Percentiles rank a stretch among this genome's conserved stretches.
Conservation (phyloP, 2,888 invertebrate genomes). For the Archips crataeganus region DNA sequence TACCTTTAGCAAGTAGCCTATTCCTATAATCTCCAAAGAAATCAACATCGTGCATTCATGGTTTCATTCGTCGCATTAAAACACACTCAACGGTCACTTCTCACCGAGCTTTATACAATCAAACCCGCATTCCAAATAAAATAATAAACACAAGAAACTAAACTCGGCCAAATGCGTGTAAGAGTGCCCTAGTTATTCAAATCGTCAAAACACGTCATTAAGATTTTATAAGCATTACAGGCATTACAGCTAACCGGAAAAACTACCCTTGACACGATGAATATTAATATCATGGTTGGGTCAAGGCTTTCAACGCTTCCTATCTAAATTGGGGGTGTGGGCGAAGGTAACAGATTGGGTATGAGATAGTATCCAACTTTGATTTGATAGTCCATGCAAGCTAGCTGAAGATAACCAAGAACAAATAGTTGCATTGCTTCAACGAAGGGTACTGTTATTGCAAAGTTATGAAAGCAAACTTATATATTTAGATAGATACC, state of each 20-base stretch:
- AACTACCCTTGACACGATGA: slow-evolving; percentile 29
- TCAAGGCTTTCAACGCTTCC: slow-evolving; percentile 20
- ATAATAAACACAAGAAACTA: neutral
- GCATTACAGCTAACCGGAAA: slow-evolving; percentile 3
- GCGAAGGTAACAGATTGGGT: slow-evolving; percentile 10
- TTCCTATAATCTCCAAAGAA: too few species aligned
- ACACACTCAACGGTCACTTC: neutral
- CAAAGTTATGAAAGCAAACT: too few species aligned
- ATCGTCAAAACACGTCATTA: slow-evolving; percentile 2
- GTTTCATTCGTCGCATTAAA: neutral
- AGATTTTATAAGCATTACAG: slow-evolving; percentile 13
- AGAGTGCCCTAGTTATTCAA: slow-evolving; percentile 18
- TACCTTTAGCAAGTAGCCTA: too few species aligned
- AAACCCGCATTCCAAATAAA: slow-evolving; percentile 1
- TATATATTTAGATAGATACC: too few species aligned
- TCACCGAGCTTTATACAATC: neutral
- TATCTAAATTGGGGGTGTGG: neutral
- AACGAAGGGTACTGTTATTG: neutral
- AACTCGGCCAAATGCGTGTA: neutral
- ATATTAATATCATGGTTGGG: slow-evolving; percentile 19
- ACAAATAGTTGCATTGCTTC: neutral
- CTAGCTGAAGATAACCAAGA: neutral
- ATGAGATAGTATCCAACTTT: slow-evolving; percentile 13
- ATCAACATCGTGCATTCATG: too few species aligned
- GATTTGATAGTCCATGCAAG: slow-evolving; percentile 15